These are phyloP conservation scores for Zaprionus taronus DNA, from an alignment of 1,140 invertebrate genomes.

Conservation along the genomic window DNA sequence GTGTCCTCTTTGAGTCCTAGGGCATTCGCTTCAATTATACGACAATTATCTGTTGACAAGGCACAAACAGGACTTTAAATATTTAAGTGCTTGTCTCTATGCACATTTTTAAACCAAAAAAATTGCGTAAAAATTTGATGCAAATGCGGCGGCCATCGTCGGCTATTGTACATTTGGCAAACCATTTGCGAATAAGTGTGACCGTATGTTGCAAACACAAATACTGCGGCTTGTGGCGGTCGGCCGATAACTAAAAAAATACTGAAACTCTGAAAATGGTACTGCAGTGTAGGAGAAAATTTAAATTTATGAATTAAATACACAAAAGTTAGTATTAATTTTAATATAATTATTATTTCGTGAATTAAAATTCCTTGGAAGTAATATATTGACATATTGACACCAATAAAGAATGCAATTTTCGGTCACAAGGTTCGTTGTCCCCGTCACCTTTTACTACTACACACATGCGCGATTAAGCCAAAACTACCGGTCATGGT, in stretches of 20 bases:
- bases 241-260: conserved; percentile 2
- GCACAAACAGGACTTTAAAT: neutral
- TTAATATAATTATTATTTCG: no score
- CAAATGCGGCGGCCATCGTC: conserved; percentile 10
- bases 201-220: conserved; percentile 7
- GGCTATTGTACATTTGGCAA: conserved; percentile 51
- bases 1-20: conserved; percentile 8
- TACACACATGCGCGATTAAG: conserved; percentile 46
- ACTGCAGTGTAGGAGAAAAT: neutral
- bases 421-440: conserved; percentile 34
- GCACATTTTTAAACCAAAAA: conserved; percentile 24
- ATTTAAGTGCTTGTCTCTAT: neutral
- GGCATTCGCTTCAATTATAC: neutral
- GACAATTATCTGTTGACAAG: neutral
- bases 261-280: neutral
- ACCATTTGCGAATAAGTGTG: conserved; percentile 23
- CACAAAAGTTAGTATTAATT: neutral
- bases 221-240: neutral
- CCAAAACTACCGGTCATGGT: conserved; percentile 36
- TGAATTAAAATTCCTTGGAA: neutral
- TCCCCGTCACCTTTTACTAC: conserved; percentile 36
- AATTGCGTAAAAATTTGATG: neutral
- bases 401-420: neutral
- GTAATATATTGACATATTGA: neutral
- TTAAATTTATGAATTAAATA: neutral